Evolutionary conservation across 2,113 vertebrate species (phyloP).

Genomic region (Rhinoderma darwinii): DNA sequence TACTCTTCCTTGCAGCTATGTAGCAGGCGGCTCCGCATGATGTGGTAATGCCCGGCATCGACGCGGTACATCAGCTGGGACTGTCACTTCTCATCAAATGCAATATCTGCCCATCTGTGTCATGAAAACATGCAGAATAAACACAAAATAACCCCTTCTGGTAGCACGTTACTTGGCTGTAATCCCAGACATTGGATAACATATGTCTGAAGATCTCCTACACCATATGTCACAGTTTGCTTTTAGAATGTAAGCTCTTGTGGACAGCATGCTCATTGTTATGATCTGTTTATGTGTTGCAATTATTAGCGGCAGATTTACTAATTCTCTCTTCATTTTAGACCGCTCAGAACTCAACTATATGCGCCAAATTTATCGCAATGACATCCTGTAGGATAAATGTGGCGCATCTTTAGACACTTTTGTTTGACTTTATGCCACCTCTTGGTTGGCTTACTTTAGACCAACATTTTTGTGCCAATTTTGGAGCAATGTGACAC

Average conservation of each 20-base stretch:
- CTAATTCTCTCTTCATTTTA: no score
- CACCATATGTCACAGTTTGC: not conserved
- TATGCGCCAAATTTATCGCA: no score
- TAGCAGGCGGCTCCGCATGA: not conserved
- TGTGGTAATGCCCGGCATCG: not conserved
- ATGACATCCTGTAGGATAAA: no score
- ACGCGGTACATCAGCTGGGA: not conserved
- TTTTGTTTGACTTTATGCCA: no score
- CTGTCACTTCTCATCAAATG: conserved; percentile 51
- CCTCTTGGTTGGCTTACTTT: no score
- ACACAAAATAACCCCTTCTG: conserved; percentile 44
- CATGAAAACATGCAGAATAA: not conserved
- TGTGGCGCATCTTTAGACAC: no score
- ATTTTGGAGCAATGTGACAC: no score
- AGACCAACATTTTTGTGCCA: no score
- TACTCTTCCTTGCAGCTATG: not conserved
- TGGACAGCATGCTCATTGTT: not conserved
- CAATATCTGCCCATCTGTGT: conserved; percentile 47
- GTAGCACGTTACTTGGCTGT: not conserved
- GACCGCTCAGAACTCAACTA: no score
- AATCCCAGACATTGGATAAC: conserved; percentile 6
- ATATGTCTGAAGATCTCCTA: not conserved
- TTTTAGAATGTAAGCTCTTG: not conserved
- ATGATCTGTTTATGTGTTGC: not conserved
- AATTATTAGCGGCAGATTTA: no score